Conservation (phyloP, 2,888 invertebrate genomes). For the Kryphioiulus occultus region DNA sequence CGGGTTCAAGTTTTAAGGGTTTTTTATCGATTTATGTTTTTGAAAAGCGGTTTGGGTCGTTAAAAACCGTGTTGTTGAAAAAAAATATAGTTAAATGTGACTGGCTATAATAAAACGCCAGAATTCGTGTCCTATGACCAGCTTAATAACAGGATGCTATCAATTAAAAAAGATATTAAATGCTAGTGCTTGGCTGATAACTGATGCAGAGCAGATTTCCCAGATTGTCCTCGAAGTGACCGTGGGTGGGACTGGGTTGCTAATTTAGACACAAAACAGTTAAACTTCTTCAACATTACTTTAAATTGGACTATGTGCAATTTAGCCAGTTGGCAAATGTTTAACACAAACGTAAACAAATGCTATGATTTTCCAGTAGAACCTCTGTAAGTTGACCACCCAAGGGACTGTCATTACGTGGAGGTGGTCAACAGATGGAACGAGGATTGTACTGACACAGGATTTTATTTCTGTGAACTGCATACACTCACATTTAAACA, state of each 20-base stretch:
- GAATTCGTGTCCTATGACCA: neutral
- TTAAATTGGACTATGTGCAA: neutral
- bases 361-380: too few relatives aligned
- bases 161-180: neutral
- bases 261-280: neutral
- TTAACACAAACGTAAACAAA: too few relatives aligned
- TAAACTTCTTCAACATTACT: neutral
- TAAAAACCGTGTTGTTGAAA: neutral
- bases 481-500: too few relatives aligned
- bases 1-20: neutral
- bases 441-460: too few relatives aligned
- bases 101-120: neutral
- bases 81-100: neutral
- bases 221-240: neutral
- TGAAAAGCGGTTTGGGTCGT: neutral
- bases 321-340: too few relatives aligned
- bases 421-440: too few relatives aligned
- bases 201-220: constrained; percentile 9
- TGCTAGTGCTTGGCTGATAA: neutral
- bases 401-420: too few relatives aligned
- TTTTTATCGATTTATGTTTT: constrained; percentile 8
- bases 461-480: too few relatives aligned
- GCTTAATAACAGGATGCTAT: constrained; percentile 7
- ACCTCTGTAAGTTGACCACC: too few relatives aligned
- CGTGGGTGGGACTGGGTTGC: neutral